Conservation (phyloP, 92 coral and sea anemone genomes). For the Epizoanthus fatuus region DNA sequence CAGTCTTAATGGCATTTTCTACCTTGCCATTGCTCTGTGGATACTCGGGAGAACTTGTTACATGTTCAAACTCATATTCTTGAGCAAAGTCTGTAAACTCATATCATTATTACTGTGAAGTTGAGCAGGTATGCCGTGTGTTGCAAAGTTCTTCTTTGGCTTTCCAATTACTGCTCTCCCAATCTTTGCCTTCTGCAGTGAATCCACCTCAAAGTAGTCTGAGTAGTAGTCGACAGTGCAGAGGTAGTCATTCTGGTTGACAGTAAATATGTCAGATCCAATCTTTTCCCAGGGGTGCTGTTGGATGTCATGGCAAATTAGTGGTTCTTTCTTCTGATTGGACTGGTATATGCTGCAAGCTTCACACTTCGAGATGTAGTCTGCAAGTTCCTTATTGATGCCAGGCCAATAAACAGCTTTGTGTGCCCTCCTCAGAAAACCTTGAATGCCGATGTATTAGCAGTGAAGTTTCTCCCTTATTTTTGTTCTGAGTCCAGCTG, state of each 20-base stretch:
- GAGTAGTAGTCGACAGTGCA: conserved; percentile 17
- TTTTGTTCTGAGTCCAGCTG: conserved; percentile 48
- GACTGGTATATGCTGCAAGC: conserved; percentile 29
- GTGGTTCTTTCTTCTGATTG: conserved; percentile 46
- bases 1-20: background rate
- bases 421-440: conserved; percentile 52
- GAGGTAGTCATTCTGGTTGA: conserved; percentile 44
- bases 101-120: background rate
- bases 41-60: background rate
- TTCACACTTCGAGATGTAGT: conserved; percentile 54
- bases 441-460: conserved; percentile 47
- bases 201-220: no score
- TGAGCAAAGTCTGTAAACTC: background rate
- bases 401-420: conserved; percentile 61
- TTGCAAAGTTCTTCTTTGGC: background rate
- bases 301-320: conserved; percentile 27
- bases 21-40: background rate
- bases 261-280: background rate
- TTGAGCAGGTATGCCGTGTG: background rate
- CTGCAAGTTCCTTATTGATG: conserved; percentile 55
- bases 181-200: background rate
- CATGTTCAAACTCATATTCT: background rate
- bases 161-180: background rate
- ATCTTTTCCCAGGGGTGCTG: conserved; percentile 59
- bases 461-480: conserved; percentile 54